Evolutionary conservation across 1,140 invertebrate genomes (phyloP), one percentile per base, ranked within the genome.

Genomic region (Achroia grisella): DNA sequence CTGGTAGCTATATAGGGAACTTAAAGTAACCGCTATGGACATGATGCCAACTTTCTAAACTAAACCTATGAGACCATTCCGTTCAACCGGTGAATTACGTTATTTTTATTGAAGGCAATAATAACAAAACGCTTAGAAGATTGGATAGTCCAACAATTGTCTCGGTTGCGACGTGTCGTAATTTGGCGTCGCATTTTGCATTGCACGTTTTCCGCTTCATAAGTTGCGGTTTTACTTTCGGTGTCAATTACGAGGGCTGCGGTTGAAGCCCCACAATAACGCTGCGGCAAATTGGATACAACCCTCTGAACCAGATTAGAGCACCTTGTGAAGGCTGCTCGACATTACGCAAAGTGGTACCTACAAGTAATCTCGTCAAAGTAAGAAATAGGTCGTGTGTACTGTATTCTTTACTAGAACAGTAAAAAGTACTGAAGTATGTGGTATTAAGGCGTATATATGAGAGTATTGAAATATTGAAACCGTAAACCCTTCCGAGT

Each of bases 31-130:
- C 71, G 70, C 78, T 75, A 77, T 56, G 61, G 72, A 80, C 74
- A 80, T 80, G 76, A 79, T 79, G 75, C 70, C 76, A 79, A 83
- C 79, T 83, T 83, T 83, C 79, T 79, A 83, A 83, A 81, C 75
- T 79, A 79, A 77, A 79, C 66, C 73, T 75, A 80, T 75, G 79
- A 79, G 67, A 71, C 44, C 52, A 56, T 53, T 66, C 59, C 69
- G 71, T 78, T 64, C 54, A 66, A 56, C 56, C 56, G 61, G 69
- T 68, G 68, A 73, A 75, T 77, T 77, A 77, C 69, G 65, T 72
- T 74, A 71, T 67, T 76, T 79, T 76, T 82, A 78, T 79, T 79
- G 68, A 62, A 68, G 66, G 48, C 65, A 62, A 74, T 76, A 71
- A 63, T 74, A 65, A 73, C 71, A 71, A 71, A 74, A 51, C 57